Evolutionary conservation across 1,140 invertebrate species (phyloP).

Genomic region (Danaus plexippus): DNA sequence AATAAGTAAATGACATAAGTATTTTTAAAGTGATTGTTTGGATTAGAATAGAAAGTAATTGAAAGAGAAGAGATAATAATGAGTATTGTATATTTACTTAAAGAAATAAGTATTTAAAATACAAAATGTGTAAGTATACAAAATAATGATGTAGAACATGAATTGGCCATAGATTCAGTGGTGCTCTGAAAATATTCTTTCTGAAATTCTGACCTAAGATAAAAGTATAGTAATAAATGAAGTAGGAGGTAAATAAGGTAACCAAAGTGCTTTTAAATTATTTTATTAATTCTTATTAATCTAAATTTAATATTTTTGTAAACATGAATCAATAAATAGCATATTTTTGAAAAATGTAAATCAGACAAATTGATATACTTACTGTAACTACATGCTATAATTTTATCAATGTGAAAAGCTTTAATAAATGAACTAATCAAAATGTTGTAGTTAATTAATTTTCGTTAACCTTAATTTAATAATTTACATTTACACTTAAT

Average conservation of each 20-base stretch:
- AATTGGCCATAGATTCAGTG: constrained; percentile 21
- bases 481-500: constrained; percentile 1
- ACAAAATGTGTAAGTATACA: constrained; percentile 5
- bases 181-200: constrained; percentile 16
- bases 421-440: constrained; percentile 16
- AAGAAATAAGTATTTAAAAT: constrained; percentile 1
- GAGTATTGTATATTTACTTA: no score
- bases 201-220: constrained; percentile 11
- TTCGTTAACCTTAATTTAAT: constrained; percentile 2
- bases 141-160: constrained; percentile 11
- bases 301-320: constrained; percentile 19
- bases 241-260: constrained; percentile 9
- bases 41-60: no score
- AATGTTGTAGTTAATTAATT: not conserved
- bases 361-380: constrained; percentile 1
- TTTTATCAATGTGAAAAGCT: constrained; percentile 22
- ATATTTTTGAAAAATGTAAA: constrained; percentile 18
- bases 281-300: constrained; percentile 9
- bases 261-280: constrained; percentile 20
- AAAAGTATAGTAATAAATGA: constrained; percentile 17
- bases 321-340: constrained; percentile 10
- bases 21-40: no score
- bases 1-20: no score
- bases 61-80: no score
- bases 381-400: constrained; percentile 7